Conservation (phyloP, 2,888 invertebrate genomes). For the Endomychus coccineus region DNA sequence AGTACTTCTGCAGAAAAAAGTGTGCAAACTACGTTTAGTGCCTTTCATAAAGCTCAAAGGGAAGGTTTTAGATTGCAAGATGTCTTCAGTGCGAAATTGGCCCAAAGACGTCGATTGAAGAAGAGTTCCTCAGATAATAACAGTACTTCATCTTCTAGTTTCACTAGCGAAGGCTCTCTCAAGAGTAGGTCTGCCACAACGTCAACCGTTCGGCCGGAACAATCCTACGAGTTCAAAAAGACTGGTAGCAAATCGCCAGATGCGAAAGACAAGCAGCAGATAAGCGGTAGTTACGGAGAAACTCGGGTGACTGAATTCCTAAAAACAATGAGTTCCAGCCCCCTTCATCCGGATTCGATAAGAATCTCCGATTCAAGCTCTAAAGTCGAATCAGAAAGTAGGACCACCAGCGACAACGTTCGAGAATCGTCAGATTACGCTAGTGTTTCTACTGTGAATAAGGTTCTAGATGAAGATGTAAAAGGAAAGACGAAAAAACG, state of each 20-base stretch:
- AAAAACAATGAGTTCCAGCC: constrained; percentile 40
- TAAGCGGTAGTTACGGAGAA: constrained; percentile 46
- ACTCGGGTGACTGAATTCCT: constrained; percentile 47
- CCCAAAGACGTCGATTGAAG: constrained; percentile 59
- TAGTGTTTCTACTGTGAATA: no score
- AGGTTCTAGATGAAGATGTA: no score
- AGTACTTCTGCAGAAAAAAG: constrained; percentile 46
- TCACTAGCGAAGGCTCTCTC: constrained; percentile 40
- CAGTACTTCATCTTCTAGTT: constrained; percentile 39
- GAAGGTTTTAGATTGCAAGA: constrained; percentile 70
- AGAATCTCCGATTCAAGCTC: constrained; percentile 23
- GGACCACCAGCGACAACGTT: constrained; percentile 5
- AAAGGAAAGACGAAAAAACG: constrained; percentile 3
- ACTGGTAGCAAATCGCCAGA: constrained; percentile 26
- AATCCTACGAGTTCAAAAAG: constrained; percentile 21
- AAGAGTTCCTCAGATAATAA: constrained; percentile 46
- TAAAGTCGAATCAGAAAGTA: constrained; percentile 18
- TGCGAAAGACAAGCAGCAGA: constrained; percentile 37
- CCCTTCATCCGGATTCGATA: no score
- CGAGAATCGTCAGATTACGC: constrained; percentile 9
- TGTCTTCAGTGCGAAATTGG: constrained; percentile 62
- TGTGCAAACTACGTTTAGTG: constrained; percentile 56
- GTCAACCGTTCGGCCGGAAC: constrained; percentile 26
- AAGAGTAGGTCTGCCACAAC: constrained; percentile 33
- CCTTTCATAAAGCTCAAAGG: constrained; percentile 60